Conservation (phyloP, 2,888 invertebrate genomes). For the Philopedon plagiatum region DNA sequence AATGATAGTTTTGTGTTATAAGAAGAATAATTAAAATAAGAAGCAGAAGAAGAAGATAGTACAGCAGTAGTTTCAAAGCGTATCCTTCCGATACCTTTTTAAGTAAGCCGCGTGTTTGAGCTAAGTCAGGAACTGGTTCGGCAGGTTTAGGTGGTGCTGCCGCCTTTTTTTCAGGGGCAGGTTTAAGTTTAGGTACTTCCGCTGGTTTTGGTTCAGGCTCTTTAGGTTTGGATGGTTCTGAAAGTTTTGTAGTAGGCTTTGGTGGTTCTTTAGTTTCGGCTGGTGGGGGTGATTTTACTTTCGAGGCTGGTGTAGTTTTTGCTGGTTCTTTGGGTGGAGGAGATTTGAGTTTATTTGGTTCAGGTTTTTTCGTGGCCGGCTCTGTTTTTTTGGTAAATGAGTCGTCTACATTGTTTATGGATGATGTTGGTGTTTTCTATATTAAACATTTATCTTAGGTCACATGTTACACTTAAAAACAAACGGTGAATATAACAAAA, state of each 20-base stretch:
- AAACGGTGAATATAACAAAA: background rate
- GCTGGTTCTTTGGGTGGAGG: conserved; percentile 49
- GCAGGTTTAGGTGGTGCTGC: conserved; percentile 47
- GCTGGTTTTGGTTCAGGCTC: conserved; percentile 44
- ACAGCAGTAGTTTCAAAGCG: background rate
- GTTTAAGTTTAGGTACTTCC: conserved; percentile 47
- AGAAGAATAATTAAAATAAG: conserved; percentile 9
- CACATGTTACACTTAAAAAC: background rate
- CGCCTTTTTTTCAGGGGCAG: conserved; percentile 38
- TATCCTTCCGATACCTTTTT: conserved; percentile 56
- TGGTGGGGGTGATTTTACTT: conserved; percentile 48
- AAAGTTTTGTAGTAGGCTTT: conserved; percentile 31
- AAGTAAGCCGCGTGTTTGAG: conserved; percentile 54
- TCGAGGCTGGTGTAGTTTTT: conserved; percentile 32
- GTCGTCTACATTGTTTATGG: conserved; percentile 67
- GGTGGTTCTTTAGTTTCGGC: conserved; percentile 52
- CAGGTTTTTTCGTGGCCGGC: conserved; percentile 52
- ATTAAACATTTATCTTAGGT: conserved; percentile 20
- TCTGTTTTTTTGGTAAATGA: conserved; percentile 60
- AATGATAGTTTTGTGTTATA: too few relatives aligned
- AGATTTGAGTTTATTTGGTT: conserved; percentile 51
- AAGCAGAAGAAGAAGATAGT: background rate
- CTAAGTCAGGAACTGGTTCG: conserved; percentile 56
- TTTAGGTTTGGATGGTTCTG: conserved; percentile 20
- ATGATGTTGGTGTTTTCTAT: conserved; percentile 62